These are phyloP conservation scores for Lasioglossum pauxillum DNA, from an alignment of 2,888 invertebrate genomes.

Conservation along the genomic window DNA sequence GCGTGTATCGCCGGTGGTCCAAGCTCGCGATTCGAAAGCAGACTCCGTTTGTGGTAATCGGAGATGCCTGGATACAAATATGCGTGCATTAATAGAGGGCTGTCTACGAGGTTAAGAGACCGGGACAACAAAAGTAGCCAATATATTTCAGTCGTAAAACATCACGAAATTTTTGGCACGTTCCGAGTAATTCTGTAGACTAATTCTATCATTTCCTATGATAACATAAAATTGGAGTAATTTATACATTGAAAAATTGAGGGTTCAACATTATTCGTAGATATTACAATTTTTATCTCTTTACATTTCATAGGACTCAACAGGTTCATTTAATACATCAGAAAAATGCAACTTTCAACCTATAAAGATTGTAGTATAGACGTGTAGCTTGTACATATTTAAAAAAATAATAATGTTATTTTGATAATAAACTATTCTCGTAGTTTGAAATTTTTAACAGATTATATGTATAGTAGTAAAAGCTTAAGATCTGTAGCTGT, in stretches of 20 bases:
- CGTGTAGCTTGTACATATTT: not conserved
- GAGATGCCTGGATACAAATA: constrained; percentile 83
- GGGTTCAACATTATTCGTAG: not conserved
- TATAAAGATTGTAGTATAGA: no score
- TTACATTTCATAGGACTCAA: no score
- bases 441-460: not conserved
- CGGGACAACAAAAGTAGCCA: constrained; percentile 41
- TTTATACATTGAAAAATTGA: not conserved
- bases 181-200: not conserved
- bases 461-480: not conserved
- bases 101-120: constrained; percentile 47
- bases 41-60: constrained; percentile 77
- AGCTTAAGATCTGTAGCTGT: not conserved
- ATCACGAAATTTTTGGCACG: not conserved
- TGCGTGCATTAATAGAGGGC: constrained; percentile 80
- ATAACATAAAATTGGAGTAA: not conserved
- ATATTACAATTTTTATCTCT: not conserved
- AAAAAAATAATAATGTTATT: not conserved
- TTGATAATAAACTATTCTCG: not conserved
- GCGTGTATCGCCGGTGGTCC: constrained; percentile 80
- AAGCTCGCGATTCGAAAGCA: constrained; percentile 58
- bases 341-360: not conserved
- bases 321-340: not conserved
- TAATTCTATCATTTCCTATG: not conserved
- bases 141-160: not conserved